Evolutionary conservation across 2,888 invertebrate genomes (phyloP).

Genomic region (Nomada fucata): DNA sequence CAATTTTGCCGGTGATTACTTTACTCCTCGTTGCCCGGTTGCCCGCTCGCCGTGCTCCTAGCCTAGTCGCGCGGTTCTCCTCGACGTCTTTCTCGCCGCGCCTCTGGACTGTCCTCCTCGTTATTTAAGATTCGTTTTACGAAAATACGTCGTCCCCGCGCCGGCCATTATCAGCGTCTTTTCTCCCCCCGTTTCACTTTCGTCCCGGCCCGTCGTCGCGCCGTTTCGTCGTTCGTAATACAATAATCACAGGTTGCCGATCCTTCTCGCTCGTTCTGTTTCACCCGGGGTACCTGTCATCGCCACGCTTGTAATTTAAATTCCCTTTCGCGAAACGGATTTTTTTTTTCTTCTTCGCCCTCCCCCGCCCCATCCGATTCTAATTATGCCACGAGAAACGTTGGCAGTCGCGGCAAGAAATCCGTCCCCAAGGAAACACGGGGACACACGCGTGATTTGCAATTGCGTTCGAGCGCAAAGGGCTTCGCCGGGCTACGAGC

Average conservation of each 20-base stretch:
- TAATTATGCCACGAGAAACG: constrained; percentile 42
- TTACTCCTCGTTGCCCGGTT: constrained; percentile 73
- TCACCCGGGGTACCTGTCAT: constrained; percentile 46
- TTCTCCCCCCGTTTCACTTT: no score
- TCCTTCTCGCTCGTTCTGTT: neutral
- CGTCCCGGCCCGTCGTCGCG: neutral
- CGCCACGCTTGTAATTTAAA: constrained; percentile 58
- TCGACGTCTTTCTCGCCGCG: constrained; percentile 1
- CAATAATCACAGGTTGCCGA: constrained; percentile 49
- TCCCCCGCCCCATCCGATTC: neutral
- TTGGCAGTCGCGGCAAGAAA: constrained; percentile 4
- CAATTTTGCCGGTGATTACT: constrained; percentile 83
- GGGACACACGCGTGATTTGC: neutral
- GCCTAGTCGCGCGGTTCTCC: constrained; percentile 13
- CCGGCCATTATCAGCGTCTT: neutral
- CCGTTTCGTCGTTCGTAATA: constrained; percentile 32
- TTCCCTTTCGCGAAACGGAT: constrained; percentile 32
- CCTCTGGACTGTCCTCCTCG: neutral
- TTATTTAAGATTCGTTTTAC: constrained; percentile 24
- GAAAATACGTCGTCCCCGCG: constrained; percentile 7
- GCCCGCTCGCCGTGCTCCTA: constrained; percentile 10
- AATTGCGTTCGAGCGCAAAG: neutral
- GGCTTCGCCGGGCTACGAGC: neutral
- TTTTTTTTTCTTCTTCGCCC: neutral
- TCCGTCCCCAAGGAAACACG: neutral